These are phyloP conservation scores for Drosophila anceps DNA, from an alignment of 2,888 invertebrate species.

Conservation along the genomic window DNA sequence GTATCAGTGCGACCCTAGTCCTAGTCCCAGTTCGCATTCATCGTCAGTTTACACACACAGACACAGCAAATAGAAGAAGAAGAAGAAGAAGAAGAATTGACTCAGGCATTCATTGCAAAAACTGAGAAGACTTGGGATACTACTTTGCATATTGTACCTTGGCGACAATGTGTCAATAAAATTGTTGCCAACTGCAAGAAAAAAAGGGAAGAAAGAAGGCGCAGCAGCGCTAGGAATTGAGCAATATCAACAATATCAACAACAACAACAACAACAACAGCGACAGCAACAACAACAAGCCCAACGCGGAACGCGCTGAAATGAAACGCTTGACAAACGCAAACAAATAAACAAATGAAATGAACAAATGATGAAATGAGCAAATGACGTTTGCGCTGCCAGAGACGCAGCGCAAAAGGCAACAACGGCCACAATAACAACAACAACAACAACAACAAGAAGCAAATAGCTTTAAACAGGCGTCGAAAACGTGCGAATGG, in stretches of 20 bases:
- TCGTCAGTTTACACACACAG: not conserved
- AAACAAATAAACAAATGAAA: constrained; percentile 51
- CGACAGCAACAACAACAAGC: constrained; percentile 14
- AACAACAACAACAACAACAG: constrained; percentile 19
- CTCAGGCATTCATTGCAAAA: not conserved
- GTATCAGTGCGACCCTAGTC: not conserved
- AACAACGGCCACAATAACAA: constrained; percentile 31
- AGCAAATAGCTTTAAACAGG: constrained; percentile 41
- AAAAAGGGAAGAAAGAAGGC: constrained; percentile 34
- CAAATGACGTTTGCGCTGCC: constrained; percentile 27
- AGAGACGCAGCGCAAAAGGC: constrained; percentile 22
- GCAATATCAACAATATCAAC: constrained; percentile 4
- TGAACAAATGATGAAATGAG: constrained; percentile 53
- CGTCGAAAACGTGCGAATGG: constrained; percentile 76
- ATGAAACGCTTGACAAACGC: constrained; percentile 41
- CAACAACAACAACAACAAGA: constrained; percentile 30
- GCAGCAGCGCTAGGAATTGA: constrained; percentile 32
- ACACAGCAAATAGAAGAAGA: not conserved
- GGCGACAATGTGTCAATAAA: constrained; percentile 50
- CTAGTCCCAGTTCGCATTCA: not conserved
- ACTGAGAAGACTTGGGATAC: constrained; percentile 15
- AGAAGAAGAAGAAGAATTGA: not conserved
- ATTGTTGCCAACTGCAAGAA: constrained; percentile 27
- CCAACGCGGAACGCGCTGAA: constrained; percentile 37
- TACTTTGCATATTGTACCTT: constrained; percentile 23